Base-by-base conservation (phyloP, 2,888 invertebrate species). In the Dicyrtoma fusca region DNA sequence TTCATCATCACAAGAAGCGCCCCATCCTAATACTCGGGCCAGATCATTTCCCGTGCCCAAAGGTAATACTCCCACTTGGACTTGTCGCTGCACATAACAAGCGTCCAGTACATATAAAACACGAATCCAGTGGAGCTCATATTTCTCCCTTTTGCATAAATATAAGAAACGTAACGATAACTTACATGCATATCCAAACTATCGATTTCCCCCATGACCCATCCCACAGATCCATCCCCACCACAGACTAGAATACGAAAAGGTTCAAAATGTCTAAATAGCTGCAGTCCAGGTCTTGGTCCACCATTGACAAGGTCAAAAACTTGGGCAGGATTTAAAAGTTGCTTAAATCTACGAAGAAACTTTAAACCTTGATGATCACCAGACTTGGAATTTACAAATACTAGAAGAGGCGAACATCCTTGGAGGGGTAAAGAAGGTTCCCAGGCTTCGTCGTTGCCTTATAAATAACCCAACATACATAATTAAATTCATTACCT, bases 321-420 rank as follows among this genome's bases (percentile, higher is more conserved):
- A 74, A 97, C 97, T 86, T 98, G 97, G 74, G 96, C 95, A 14
- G 97, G 97, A 86, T 97, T 97, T 74, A 97, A 87, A 71, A 97
- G 88, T 84, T 97, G 96, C 84, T 93, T 95, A 86, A 97, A 97
- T 77, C 95, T 89, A 69, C 96, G 88, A 78, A 97, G 88, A 86
- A 97, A 97, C 85, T 96, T 95, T 44, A 97, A 91, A 42, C 76
- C 97, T 83, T 97, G 97, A 87, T 96, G 97, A 87, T 97, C 97
- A 81, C 97, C 95, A 81, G 96, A 96, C 87, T 97, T 94, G 76
- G 96, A 96, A 86, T 98, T 98, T 8, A 97, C 97, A 84, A 97
- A 97, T 76, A 97, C 97, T 77, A 97, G 89, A 71, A 97, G 89
- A 14, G 97, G 97, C 77, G 88, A 88, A 81, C 88, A 88, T 17